Conservation (phyloP, 2,113 vertebrate species). For the Papio anubis region DNA sequence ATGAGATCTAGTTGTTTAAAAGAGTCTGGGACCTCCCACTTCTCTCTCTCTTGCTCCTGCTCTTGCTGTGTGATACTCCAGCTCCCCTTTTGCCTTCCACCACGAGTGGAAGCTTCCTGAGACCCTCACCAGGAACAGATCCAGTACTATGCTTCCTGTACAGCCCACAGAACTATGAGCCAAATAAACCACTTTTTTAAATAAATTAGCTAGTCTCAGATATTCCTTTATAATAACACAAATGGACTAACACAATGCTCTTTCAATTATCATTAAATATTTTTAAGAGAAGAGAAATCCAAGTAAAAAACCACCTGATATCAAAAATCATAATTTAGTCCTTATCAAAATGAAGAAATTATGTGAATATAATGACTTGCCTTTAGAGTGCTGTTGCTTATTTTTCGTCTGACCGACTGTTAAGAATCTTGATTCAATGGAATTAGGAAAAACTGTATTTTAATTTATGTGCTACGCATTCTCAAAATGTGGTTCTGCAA, state of each 20-base stretch:
- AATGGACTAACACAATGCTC: neutral
- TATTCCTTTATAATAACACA: too few relatives aligned
- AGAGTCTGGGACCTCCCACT: too few relatives aligned
- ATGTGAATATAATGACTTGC: neutral
- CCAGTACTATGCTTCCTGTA: too few relatives aligned
- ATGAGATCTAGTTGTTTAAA: too few relatives aligned
- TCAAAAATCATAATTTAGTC: conserved; percentile 30
- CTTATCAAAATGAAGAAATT: conserved; percentile 30
- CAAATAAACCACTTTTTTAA: too few relatives aligned
- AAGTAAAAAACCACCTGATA: neutral
- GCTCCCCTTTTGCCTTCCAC: too few relatives aligned
- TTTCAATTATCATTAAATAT: neutral
- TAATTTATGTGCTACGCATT: neutral
- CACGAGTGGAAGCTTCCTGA: too few relatives aligned
- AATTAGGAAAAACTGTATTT: neutral
- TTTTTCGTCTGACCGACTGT: neutral
- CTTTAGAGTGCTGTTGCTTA: neutral
- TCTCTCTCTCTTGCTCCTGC: too few relatives aligned
- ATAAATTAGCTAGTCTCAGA: too few relatives aligned
- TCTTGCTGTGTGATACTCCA: too few relatives aligned
- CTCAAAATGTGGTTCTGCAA: neutral
- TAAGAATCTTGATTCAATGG: conserved; percentile 7
- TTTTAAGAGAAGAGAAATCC: neutral
- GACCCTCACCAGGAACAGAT: too few relatives aligned
- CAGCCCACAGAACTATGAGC: too few relatives aligned